Conservation (phyloP, 2,797 vertebrate genomes). For the Salarias fasciatus region DNA sequence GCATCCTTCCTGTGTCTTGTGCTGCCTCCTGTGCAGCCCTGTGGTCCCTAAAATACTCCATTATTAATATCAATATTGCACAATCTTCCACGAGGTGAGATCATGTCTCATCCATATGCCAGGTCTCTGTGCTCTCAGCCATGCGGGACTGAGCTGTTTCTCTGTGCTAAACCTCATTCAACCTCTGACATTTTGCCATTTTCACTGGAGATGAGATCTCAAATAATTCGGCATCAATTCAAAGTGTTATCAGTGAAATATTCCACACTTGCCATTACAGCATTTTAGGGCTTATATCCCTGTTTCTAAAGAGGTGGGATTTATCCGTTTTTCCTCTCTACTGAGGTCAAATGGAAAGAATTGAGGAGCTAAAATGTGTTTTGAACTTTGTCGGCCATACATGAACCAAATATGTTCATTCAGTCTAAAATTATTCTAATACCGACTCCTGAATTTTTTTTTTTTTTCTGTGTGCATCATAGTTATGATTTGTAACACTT, state of each 20-base stretch:
- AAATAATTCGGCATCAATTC: conserved; percentile 3
- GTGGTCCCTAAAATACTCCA: conserved; percentile 39
- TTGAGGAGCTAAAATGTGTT: not conserved
- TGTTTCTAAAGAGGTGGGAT: not conserved
- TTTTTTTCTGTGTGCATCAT: too few species aligned
- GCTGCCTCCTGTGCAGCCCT: conserved; percentile 12
- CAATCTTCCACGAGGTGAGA: conserved; percentile 28
- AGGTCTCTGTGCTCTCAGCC: conserved; percentile 33
- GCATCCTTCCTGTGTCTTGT: conserved; percentile 7
- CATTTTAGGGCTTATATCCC: conserved; percentile 1
- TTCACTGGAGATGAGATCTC: conserved; percentile 35
- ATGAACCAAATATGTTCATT: too few species aligned
- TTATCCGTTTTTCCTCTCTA: too few species aligned
- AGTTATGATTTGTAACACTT: too few species aligned
- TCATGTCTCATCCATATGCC: conserved; percentile 44
- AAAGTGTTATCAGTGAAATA: conserved; percentile 3
- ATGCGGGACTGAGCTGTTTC: conserved; percentile 38
- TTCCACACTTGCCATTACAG: conserved; percentile 15
- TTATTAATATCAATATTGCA: conserved; percentile 58
- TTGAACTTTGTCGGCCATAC: too few species aligned
- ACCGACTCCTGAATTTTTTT: too few species aligned
- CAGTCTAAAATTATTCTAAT: too few species aligned
- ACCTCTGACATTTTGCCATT: conserved; percentile 55
- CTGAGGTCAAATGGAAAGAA: not conserved
- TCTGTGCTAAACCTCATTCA: conserved; percentile 44